Evolutionary conservation across 2,888 invertebrate genomes (phyloP).

Genomic region (Eupithecia exiguata): DNA sequence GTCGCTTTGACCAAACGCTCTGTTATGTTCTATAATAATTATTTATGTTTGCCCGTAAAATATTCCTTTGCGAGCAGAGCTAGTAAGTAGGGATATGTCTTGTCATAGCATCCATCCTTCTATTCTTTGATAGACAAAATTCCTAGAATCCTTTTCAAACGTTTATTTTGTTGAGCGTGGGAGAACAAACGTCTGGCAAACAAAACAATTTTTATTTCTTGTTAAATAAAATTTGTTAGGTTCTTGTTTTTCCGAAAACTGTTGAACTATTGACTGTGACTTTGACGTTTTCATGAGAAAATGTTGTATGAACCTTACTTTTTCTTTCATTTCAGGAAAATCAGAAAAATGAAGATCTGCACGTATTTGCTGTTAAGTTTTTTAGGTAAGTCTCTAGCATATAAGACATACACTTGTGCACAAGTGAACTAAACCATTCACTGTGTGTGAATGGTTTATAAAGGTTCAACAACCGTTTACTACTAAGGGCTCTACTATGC

Average conservation of each 20-base stretch:
- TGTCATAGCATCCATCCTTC: not conserved
- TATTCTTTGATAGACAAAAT: not conserved
- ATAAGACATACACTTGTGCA: not conserved
- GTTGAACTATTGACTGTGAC: not conserved
- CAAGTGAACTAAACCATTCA: not conserved
- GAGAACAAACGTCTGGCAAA: not conserved
- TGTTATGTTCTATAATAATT: not conserved
- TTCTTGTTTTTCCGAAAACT: not conserved
- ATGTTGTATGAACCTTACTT: not conserved
- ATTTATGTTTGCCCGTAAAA: not conserved
- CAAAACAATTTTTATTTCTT: not conserved
- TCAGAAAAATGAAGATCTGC: slow-evolving; percentile 77
- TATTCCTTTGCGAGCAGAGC: not conserved
- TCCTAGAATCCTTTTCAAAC: not conserved
- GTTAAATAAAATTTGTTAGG: not conserved
- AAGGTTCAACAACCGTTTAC: not conserved
- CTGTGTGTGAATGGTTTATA: not conserved
- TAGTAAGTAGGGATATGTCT: not conserved
- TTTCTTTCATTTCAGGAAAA: slow-evolving; percentile 71
- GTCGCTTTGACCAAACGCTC: not conserved
- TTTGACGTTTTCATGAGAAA: not conserved
- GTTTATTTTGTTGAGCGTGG: not conserved
- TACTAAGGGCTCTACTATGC: not conserved
- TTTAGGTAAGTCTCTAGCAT: slow-evolving; percentile 70
- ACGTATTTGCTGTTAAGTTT: slow-evolving; percentile 79